Evolutionary conservation across 2,888 invertebrate species (phyloP), one percentile per base, ranked within the genome.

Genomic region (Xestia sexstrigata): DNA sequence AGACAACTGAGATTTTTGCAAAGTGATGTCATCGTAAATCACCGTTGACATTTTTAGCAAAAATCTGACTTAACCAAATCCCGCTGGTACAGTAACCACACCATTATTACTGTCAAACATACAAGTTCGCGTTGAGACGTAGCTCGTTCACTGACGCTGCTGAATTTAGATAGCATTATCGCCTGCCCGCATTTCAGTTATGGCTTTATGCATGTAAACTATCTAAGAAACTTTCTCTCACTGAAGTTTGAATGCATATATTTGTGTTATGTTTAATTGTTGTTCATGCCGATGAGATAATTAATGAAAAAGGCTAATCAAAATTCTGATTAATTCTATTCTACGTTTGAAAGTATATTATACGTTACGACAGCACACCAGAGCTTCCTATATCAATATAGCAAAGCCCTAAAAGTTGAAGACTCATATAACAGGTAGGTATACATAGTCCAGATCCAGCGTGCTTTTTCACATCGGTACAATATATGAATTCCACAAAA

Each of bases 91-190:
- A 83, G 82, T 42, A 47, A 67, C 88, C 87, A 66, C 90, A 90
- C 91, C 92, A 92, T 90, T 93, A 92, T 93, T 92, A 91, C 90
- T 92, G 93, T 91, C 94, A 94, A 94, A 94, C 94, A 93, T 94
- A 92, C 90, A 93, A 94, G 91, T 94, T 93, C 84, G 86, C 88
- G 88, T 86, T 81, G 85, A 86, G 87, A 87, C 85, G 86, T 78
- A 87, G 85, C 87, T 83, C 86, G 83, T 87, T 88, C 87, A 88
- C 91, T 92, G 92, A 92, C 92, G 91, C 92, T 91, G 91, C 89
- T 90, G 91, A 91, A 91, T 91, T 91, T 90, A 92, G 93, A 93
- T 94, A 93, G 91, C 89, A 91, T 91, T 93, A 93, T 93, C 92
- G 88, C 85, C 82, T 76, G 81, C 87, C 86, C 89, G 86, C 89